These are phyloP conservation scores for Phyllotreta cruciferae DNA, from an alignment of 2,888 invertebrate genomes.

Conservation along the genomic window DNA sequence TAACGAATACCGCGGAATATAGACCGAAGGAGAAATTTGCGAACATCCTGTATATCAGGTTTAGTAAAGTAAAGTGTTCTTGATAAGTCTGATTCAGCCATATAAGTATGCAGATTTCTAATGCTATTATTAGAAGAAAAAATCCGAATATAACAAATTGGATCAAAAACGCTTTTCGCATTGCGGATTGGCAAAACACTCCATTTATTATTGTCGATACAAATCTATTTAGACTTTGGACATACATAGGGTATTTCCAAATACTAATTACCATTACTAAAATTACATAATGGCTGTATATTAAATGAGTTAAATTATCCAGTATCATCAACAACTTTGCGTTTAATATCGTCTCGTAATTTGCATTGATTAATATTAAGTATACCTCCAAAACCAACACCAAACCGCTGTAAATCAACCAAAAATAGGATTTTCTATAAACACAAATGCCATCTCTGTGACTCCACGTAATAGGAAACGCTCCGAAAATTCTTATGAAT, in stretches of 20 bases:
- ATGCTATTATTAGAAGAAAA: conserved; percentile 32
- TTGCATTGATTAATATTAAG: conserved; percentile 46
- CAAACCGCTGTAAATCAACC: conserved; percentile 49
- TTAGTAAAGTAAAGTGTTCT: conserved; percentile 46
- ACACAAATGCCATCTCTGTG: conserved; percentile 51
- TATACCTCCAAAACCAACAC: conserved; percentile 42
- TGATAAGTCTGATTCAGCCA: conserved; percentile 48
- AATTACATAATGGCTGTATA: conserved; percentile 51
- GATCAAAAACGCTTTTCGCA: conserved; percentile 40
- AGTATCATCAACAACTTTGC: conserved; percentile 52
- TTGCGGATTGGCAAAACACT: conserved; percentile 52
- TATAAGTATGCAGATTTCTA: conserved; percentile 46
- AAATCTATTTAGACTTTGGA: conserved; percentile 49
- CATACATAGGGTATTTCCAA: conserved; percentile 49
- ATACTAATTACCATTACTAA: conserved; percentile 48
- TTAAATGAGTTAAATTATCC: conserved; percentile 51
- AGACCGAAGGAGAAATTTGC: conserved; percentile 53
- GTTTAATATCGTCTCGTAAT: conserved; percentile 43
- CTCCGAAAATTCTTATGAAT: conserved; percentile 50
- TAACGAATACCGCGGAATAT: conserved; percentile 49
- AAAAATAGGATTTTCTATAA: conserved; percentile 49
- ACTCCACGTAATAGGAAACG: conserved; percentile 51
- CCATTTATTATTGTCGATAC: conserved; percentile 48
- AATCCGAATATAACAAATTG: conserved; percentile 46
- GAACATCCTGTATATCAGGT: conserved; percentile 49